Base-by-base conservation (phyloP, 1,140 invertebrate genomes). In the Stegodyphus mimosarum region DNA sequence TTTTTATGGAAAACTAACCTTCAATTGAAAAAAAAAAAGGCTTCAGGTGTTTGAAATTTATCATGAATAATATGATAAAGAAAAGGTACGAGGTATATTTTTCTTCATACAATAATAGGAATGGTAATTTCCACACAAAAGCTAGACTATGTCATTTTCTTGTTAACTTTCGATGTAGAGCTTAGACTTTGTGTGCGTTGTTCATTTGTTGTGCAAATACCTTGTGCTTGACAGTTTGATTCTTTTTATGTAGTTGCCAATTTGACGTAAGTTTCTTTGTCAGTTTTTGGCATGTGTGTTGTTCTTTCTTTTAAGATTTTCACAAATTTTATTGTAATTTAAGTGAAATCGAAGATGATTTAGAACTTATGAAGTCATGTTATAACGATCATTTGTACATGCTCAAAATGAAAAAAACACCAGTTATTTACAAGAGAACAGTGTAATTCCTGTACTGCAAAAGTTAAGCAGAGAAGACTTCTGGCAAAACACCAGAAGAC, bases 401-500 rank as follows among this genome's bases (percentile, higher is more conserved):
- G 71, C 50, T 73, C 6, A 51, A 73, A 73, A 69, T 2, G 71
- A 5, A 10, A 52, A 73, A 73, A 73, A 73, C 52, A 73, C 52
- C 71, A 73, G 71, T 73, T 73, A 69, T 69, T 69, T 69, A 69
- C n/a, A 69, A 17, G 11, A 69, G 66, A 69, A 52, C 11, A 53
- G 71, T 73, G 52, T 73, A n/a, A 55, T 55, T 53, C 50, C 0
- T 73, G 52, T 73, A n/a, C 52, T 13, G 52, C 15, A 51, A 73
- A 73, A 55, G 52, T 73, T 55, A 73, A 73, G 5, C 0, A 73
- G 7, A 73, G 7, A 6, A 73, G 51, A 73, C 7, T 52, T 53
- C 49, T 6, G 50, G 71, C 13, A 73, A 73, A 51, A 7, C 7
- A 73, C 48, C 6, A 73, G 71, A 52, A 73, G 15, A 73, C 50